Percentiles rank a stretch among this genome's conserved stretches.
Conservation (phyloP, 2,113 vertebrate genomes). For the Camelus dromedarius region DNA sequence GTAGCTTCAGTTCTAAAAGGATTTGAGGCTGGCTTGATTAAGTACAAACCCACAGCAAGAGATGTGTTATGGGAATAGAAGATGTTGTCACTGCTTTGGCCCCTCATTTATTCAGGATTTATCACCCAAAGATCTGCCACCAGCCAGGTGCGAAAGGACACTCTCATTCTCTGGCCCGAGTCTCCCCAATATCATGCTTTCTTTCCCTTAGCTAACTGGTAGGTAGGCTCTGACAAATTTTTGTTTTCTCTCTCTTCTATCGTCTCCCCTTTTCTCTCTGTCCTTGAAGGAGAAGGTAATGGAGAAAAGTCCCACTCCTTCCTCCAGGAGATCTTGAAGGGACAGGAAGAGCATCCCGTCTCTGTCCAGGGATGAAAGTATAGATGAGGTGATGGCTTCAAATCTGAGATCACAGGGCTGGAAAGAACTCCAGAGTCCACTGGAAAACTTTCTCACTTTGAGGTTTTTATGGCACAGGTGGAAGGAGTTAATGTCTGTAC, state of each 20-base stretch:
- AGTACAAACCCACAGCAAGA: slow-evolving; percentile 19
- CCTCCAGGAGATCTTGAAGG: not conserved
- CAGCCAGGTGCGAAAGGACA: not conserved
- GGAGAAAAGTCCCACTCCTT: not conserved
- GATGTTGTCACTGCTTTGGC: not conserved
- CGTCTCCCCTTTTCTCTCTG: not conserved
- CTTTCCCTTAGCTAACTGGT: not conserved
- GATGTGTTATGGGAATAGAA: not conserved
- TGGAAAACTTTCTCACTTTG: not conserved
- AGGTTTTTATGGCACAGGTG: not conserved
- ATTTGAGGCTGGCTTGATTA: slow-evolving; percentile 14
- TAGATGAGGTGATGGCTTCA: not conserved
- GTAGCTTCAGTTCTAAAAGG: slow-evolving; percentile 42
- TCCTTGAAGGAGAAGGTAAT: not conserved
- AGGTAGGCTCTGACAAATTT: not conserved
- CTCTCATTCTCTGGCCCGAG: not conserved
- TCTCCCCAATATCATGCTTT: not conserved
- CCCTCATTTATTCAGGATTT: not conserved
- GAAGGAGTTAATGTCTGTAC: not conserved
- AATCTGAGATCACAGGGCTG: not conserved
- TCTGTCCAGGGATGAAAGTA: not conserved
- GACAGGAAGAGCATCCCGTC: not conserved
- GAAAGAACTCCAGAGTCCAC: not conserved
- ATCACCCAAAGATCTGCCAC: not conserved
- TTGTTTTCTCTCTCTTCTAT: not conserved